Conservation (phyloP, 2,113 vertebrate genomes). For the Rhabdomys dilectus region DNA sequence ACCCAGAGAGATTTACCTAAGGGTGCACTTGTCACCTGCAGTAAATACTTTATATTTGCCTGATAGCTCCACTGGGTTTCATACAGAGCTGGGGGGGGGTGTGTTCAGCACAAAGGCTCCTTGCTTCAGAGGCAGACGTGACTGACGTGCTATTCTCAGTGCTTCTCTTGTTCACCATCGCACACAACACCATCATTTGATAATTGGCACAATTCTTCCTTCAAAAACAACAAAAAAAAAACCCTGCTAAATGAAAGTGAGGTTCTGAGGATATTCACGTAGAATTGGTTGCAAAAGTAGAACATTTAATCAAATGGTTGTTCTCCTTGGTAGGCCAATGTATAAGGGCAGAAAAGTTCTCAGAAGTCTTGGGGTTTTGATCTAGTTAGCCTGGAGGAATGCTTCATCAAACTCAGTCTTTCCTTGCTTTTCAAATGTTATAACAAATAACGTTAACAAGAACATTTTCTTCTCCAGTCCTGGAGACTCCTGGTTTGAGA, state of each 20-base stretch:
- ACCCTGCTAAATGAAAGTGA: not conserved
- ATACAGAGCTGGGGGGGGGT: fast-evolving
- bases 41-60: not conserved
- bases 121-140: fast-evolving
- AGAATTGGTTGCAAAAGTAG: not conserved
- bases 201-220: not conserved
- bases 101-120: not conserved
- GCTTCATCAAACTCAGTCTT: not conserved
- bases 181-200: not conserved
- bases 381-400: not conserved
- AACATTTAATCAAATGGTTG: not conserved
- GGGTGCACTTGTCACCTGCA: not conserved
- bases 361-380: constrained; percentile 10
- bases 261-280: not conserved
- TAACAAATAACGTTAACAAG: not conserved
- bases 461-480: not conserved
- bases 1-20: not conserved
- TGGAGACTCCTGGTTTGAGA: not conserved
- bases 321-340: not conserved
- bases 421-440: not conserved
- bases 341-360: not conserved
- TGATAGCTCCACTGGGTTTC: not conserved
- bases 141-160: fast-evolving
- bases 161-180: not conserved
- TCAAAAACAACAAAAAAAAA: too few species aligned